Evolutionary conservation across 2,113 vertebrate species (phyloP), one percentile per base, ranked within the genome.

Genomic region (Oreochromis niloticus): DNA sequence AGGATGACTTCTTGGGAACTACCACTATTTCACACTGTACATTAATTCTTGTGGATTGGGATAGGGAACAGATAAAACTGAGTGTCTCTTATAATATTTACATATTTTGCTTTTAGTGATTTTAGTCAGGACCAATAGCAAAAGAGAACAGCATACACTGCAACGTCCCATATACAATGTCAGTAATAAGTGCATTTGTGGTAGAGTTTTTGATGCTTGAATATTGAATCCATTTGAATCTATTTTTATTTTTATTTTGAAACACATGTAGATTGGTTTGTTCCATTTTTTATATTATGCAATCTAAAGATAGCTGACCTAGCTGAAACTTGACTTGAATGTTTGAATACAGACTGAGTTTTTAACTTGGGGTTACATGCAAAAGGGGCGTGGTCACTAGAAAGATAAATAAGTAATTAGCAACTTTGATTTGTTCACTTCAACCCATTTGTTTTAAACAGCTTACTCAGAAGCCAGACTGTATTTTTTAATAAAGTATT

Each of bases 31-130:
- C 71, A 7, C 12, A 19, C 71, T 50, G 43, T 50, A 16, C 6
- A 50, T 7, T 30, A 78, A 78, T 50, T 50, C 43, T 46, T 32
- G 0, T 32, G 9, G 9, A 19, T 32, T 19, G 41, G 8, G 0
- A 71, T n/a, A 71, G n/a, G 3, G 1, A 4, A 68, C n/a, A 0
- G 32, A 0, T 68, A 68, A 0, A 68, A 22, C 13, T 0, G 24
- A 24, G 41, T 24, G n/a, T 46, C 71, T 75, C 41, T 32, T 30
- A 78, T 32, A 19, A 50, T 50, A 32, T 0, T 50, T 8, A 78
- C 43, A 50, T 32, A 46, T 32, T 78, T 78, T 12, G 9, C 27
- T 13, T 73, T 27, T 27, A 5, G 41, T 2, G 13, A 46, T 46
- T 73, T 73, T 46, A 46, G 2, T 48, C 3, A 46, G 17, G 68